Evolutionary conservation across 1,140 invertebrate genomes (phyloP).

Genomic region (Trichoplusia ni): DNA sequence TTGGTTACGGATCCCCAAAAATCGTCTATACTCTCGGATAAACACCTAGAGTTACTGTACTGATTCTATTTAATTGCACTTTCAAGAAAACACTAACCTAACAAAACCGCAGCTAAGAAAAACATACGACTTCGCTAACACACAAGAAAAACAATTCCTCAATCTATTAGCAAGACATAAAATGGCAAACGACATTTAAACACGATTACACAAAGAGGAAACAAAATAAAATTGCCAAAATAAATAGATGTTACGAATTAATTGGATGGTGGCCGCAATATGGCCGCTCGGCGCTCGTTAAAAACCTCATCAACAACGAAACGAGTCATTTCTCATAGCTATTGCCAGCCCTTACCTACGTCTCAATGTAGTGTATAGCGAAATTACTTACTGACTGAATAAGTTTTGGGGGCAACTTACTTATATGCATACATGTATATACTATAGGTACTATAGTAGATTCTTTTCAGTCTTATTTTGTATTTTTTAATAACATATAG

Average conservation of each 20-base stretch:
- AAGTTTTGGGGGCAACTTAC: no score
- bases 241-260: constrained; percentile 38
- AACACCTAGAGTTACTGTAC: no score
- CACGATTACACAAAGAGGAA: constrained; percentile 13
- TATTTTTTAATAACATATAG: no score
- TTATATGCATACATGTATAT: not conserved
- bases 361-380: no score
- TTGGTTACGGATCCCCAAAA: no score
- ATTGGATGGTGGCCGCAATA: constrained; percentile 41
- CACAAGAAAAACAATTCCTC: not conserved
- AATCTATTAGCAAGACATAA: not conserved
- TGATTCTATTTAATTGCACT: no score
- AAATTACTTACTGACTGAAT: no score
- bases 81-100: no score
- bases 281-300: constrained; percentile 45
- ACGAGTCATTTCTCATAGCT: constrained; percentile 10
- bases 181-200: not conserved
- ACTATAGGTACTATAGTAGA: no score
- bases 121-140: not conserved
- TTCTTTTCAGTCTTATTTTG: no score
- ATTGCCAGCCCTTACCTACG: constrained; percentile 1
- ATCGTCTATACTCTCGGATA: no score
- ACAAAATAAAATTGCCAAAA: constrained; percentile 28
- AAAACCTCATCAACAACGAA: constrained; percentile 49
- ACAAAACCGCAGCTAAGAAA: no score